Evolutionary conservation across 2,113 vertebrate genomes (phyloP).

Genomic region (Candoia aspera): DNA sequence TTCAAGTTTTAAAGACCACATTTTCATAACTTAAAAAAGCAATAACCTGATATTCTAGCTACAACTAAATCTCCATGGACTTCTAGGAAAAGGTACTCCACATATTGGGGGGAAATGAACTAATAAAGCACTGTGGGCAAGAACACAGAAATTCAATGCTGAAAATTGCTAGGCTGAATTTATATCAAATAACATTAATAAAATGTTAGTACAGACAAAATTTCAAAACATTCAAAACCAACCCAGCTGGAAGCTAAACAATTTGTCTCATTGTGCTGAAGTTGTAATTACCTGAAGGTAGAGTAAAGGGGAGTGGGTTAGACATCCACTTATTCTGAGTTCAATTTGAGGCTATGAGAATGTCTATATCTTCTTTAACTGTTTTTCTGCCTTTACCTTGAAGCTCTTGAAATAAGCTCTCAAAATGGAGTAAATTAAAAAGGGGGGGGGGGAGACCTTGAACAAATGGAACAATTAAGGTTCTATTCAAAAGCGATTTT

Average conservation of each 20-base stretch:
- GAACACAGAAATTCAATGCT: background rate
- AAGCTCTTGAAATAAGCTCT: conserved; percentile 41
- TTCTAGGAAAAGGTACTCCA: background rate
- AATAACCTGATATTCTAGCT: background rate
- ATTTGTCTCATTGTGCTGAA: background rate
- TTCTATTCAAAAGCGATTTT: conserved; percentile 42
- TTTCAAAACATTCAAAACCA: conserved; percentile 8
- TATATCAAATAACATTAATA: conserved; percentile 12
- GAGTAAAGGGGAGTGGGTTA: conserved; percentile 33
- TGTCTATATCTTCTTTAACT: background rate
- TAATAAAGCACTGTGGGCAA: background rate
- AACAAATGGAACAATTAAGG: conserved; percentile 48
- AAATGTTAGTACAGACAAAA: background rate
- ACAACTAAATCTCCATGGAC: background rate
- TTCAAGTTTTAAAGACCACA: background rate
- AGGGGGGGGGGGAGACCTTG: conserved; percentile 19
- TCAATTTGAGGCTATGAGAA: conserved; percentile 29
- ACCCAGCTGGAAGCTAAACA: conserved; percentile 7
- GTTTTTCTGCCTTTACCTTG: background rate
- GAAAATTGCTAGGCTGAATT: background rate
- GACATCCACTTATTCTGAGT: conserved; percentile 36
- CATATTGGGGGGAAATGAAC: background rate
- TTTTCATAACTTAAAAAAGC: background rate
- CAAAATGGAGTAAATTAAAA: conserved; percentile 35
- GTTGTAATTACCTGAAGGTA: background rate